Evolutionary conservation across 2,113 vertebrate genomes (phyloP), one percentile per base, ranked within the genome.

Genomic region (Seriola aureovittata): DNA sequence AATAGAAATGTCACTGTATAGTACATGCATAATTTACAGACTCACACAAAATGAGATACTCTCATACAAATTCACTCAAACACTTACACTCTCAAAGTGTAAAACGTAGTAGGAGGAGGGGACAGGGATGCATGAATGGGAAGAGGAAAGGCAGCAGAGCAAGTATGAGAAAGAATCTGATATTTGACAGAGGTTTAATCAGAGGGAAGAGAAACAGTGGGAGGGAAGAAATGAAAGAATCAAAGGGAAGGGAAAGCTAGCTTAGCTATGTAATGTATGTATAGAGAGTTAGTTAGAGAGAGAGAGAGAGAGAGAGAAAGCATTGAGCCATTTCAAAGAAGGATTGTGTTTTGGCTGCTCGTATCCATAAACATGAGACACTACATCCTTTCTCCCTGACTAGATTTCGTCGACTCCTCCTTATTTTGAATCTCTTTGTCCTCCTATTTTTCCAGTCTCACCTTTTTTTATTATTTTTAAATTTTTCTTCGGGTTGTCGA

Each of bases 311-410:
- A 55, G 58, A 71, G 82, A 80, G 77, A 57, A 63, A 36, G 84
- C 85, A 82, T 82, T 77, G 69, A 88, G 59, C 70, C 70, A 54
- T 71, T 54, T 91, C 89, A 88, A 88, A 93, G 89, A 90, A 71
- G 84, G 85, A 86, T 88, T 91, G 89, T 92, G 42, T 84, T 89
- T 87, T 84, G 17, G 44, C 78, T 82, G 69, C 88, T 82, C 72
- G 62, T 88, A 92, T 92, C 82, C 91, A 92, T 92, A 91, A 93
- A 93, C 92, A 91, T 90, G 87, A 92, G 79, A 54, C 23, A 66
- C 59, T 74, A 44, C 67, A 80, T 88, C 60, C 68, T 54, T 66
- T 71, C 48, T 60, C 48, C 68, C 19, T 55, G 12, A 21, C 42
- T 75, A 69, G 52, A 32, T 34, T 38, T 71, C 54, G 42, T 85